phyloP scores from a whole-genome alignment of 2,113 vertebrate genomes.

The Alligator sinensis region DNA sequence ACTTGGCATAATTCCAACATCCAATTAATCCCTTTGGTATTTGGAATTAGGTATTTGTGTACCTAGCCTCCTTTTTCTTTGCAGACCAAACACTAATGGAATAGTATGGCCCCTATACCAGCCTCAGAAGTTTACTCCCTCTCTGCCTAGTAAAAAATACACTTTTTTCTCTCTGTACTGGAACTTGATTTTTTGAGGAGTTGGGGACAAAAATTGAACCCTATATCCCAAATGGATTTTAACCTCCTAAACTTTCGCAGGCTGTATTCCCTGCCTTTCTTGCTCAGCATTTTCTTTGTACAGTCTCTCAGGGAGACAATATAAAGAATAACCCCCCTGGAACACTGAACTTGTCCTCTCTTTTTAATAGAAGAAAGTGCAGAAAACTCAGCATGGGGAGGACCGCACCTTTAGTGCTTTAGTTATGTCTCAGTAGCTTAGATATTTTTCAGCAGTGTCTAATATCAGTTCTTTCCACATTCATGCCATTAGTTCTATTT shows the following conservation, averaged over 20 bases:
- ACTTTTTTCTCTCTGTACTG: not conserved
- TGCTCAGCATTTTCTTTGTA: not conserved
- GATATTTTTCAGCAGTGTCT: not conserved
- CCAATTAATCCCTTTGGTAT: not conserved
- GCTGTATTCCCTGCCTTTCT: not conserved
- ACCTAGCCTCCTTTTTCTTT: not conserved
- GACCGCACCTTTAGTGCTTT: accelerated
- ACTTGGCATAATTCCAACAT: not conserved
- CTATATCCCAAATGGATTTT: not conserved
- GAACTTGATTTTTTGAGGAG: not conserved
- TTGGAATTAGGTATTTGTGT: not conserved
- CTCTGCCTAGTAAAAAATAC: not conserved
- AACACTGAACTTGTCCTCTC: not conserved
- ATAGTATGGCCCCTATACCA: not conserved
- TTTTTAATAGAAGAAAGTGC: not conserved
- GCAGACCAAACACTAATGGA: not conserved
- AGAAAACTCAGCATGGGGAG: not conserved
- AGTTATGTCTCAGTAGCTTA: not conserved
- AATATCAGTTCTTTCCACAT: accelerated
- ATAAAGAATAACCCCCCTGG: not conserved
- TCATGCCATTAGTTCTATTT: accelerated
- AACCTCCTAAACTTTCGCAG: not conserved
- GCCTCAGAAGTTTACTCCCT: not conserved
- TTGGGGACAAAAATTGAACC: not conserved
- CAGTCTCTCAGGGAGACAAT: not conserved